Evolutionary conservation across 1,140 invertebrate species (phyloP), one percentile per base, ranked within the genome.

Genomic region (Harlomillsia oculata): DNA sequence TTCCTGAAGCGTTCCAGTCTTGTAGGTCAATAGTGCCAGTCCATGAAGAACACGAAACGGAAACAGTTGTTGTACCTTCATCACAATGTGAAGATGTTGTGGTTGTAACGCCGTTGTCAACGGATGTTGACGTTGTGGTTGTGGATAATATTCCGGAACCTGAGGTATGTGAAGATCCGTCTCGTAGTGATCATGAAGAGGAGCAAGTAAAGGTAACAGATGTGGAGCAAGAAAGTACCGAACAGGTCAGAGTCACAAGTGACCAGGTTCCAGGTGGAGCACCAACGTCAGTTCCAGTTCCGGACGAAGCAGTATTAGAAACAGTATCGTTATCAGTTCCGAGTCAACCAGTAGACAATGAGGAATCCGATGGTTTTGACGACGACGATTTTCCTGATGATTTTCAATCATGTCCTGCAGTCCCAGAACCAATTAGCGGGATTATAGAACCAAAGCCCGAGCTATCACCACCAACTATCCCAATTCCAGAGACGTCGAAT

Each of bases 351-450:
- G n/a, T n/a, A n/a, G n/a, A n/a, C 36, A 9, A 16, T 9, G 50
- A 25, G 20, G 50, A 52, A 13, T 52, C 36, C 36, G 46, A 30
- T 16, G 46, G n/a, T 8, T 50, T 52, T 39, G 37, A 52, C 21
- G 36, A 39, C 25, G 50, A 40, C n/a, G 60, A 62, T 14, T 55
- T 58, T 48, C 59, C 59, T 52, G 60, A 51, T 21, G 60, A 62
- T 25, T 62, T 62, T 49, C 45, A 54, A 39, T 30, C 21, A 29
- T 53, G 50, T 26, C 48, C 55, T 45, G 28, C 51, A 25, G n/a
- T n/a, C 18, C 13, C 41, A 51, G 32, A 1, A 25, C 1, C 28
- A 1, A 23, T 11, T n/a, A 9, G 6, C 1, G 30, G 30, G 16
- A 21, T 20, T 2, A 9, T n/a, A 36, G 32, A 36, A 36, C n/a